Evolutionary conservation across 2,888 invertebrate genomes (phyloP), one percentile per base, ranked within the genome.

Genomic region (Phyllotreta cruciferae): DNA sequence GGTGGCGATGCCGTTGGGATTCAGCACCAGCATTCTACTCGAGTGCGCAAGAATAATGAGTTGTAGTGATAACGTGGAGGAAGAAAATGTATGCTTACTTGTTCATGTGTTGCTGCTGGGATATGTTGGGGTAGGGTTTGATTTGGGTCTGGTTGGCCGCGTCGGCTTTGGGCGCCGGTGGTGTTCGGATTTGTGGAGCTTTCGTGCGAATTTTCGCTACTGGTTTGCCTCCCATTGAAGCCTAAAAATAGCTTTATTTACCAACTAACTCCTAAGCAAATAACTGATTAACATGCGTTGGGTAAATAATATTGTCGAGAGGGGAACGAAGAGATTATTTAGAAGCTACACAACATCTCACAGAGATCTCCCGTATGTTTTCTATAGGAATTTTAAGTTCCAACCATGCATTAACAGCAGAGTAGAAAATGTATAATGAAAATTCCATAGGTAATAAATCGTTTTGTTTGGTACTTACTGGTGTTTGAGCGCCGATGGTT

Each of bases 131-230:
- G 68, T 85, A 85, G 37, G 86, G 82, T 82, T 82, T 78, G 81
- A 86, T 79, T 81, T 81, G 84, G 0, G 90, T 90, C 76, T 90
- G 90, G 79, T 90, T 91, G 5, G 90, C 89, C 0, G 89, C 90
- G 75, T 90, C 91, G 67, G 87, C 87, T 79, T 88, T 90, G 64
- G 91, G 87, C 14, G 91, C 90, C n/a, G 91, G 90, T 1, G 88
- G 86, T 57, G 84, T 84, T 62, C 88, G 82, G 71, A 88, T 86
- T 68, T 86, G 83, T 44, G 88, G 88, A 14, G 80, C 77, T 79
- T 93, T 93, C 56, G 89, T 90, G 13, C 92, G 85, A 61, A 88
- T 87, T 79, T 90, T 90, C 4, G 83, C 79, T 44, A 85, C 85
- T 78, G 87, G 83, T 72, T 85, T 86, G 6, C 82, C 80, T 60